phyloP scores from a whole-genome alignment of 2,888 invertebrate genomes.

The Theretra japonica region DNA sequence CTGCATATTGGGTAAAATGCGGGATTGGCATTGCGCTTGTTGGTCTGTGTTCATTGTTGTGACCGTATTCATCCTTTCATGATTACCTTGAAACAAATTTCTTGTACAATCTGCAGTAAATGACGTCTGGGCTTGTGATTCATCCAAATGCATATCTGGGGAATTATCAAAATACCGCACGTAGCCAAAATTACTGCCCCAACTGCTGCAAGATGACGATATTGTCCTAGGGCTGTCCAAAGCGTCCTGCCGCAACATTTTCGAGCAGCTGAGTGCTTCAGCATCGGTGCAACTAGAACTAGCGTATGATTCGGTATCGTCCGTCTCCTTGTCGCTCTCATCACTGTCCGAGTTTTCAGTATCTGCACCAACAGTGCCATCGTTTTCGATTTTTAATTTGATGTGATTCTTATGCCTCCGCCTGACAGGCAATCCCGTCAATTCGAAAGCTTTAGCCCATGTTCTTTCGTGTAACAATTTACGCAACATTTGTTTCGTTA shows the following conservation, averaged over 20 bases:
- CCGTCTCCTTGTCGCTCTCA: slow-evolving; percentile 72
- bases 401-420: slow-evolving; percentile 78
- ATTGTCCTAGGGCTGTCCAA: slow-evolving; percentile 79
- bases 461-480: slow-evolving; percentile 88
- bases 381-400: slow-evolving; percentile 71
- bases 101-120: slow-evolving; percentile 69
- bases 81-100: slow-evolving; percentile 63
- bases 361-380: slow-evolving; percentile 74
- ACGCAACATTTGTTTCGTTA: slow-evolving; percentile 89
- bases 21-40: slow-evolving; percentile 49
- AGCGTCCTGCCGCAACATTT: slow-evolving; percentile 86
- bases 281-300: slow-evolving; percentile 71
- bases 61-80: slow-evolving; percentile 43
- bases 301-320: slow-evolving; percentile 72
- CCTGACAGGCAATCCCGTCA: slow-evolving; percentile 75
- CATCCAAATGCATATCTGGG: slow-evolving; percentile 71
- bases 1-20: slow-evolving; percentile 48
- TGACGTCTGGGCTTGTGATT: slow-evolving; percentile 42
- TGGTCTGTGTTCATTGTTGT: slow-evolving; percentile 46
- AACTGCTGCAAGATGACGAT: slow-evolving; percentile 82
- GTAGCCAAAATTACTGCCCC: slow-evolving; percentile 87
- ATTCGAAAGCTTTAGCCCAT: slow-evolving; percentile 79
- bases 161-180: slow-evolving; percentile 86
- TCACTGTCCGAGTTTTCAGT: slow-evolving; percentile 75
- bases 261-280: slow-evolving; percentile 59